These are phyloP conservation scores for Varanus komodoensis DNA, from an alignment of 2,113 vertebrate genomes.

Conservation along the genomic window DNA sequence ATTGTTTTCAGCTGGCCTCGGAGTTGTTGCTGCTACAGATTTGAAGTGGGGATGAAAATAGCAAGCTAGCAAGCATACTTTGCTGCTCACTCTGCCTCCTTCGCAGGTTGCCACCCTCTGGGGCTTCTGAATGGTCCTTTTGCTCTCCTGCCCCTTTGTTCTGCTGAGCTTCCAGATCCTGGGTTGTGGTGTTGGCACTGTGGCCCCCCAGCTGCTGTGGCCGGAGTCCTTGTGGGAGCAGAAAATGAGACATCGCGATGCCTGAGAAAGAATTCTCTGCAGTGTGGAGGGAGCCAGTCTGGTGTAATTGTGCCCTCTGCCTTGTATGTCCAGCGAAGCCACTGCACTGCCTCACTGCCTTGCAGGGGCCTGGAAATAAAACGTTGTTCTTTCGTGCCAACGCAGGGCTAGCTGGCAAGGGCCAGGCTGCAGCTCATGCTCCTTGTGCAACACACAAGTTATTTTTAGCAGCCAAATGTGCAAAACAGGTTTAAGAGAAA, in stretches of 20 bases:
- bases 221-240: not conserved
- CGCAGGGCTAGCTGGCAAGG: not conserved
- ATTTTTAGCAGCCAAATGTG: conserved; percentile 67
- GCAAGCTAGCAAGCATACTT: not conserved
- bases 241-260: not conserved
- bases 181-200: not conserved
- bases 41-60: not conserved
- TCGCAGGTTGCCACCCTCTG: not conserved
- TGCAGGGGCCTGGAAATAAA: conserved; percentile 8
- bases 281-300: not conserved
- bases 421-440: conserved; percentile 35
- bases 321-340: not conserved
- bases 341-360: not conserved
- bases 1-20: not conserved
- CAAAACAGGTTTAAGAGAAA: conserved; percentile 70
- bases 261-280: not conserved
- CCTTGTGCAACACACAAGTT: conserved; percentile 51
- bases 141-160: not conserved
- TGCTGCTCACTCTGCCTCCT: too few relatives aligned
- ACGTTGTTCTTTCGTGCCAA: not conserved
- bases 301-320: not conserved
- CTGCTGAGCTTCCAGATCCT: not conserved
- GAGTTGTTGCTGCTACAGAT: not conserved
- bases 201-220: not conserved
- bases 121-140: not conserved